A percentile compares a stretch with the other conserved stretches of the same genome.
phyloP scores from a whole-genome alignment of 2,113 vertebrate genomes.

The Oncorhynchus tshawytscha region DNA sequence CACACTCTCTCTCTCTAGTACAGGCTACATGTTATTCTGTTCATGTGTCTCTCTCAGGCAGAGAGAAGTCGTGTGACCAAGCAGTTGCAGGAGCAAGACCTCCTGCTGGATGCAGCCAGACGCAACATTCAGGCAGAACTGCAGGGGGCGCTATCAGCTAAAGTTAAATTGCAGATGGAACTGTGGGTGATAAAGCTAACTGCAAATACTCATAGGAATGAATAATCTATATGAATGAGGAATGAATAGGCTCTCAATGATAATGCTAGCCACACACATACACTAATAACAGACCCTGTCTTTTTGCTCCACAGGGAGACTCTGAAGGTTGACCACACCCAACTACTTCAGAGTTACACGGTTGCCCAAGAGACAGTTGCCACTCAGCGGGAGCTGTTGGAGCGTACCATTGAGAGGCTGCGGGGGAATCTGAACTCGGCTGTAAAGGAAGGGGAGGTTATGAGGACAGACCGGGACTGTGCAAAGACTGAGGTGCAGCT shows the following conservation, averaged over 20 bases:
- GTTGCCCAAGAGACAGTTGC: constrained; percentile 44
- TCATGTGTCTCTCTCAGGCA: constrained; percentile 49
- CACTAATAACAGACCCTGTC: not conserved
- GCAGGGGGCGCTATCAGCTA: constrained; percentile 61
- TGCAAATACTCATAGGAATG: not conserved
- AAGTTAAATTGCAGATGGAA: constrained; percentile 60
- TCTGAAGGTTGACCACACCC: constrained; percentile 55
- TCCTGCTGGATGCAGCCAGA: constrained; percentile 63
- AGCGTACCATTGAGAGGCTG: constrained; percentile 59
- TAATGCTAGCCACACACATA: not conserved
- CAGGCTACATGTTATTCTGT: not conserved
- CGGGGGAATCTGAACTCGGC: constrained; percentile 56
- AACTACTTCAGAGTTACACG: constrained; percentile 60
- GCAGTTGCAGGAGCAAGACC: constrained; percentile 70
- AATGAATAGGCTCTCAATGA: not conserved
- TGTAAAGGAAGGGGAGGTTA: constrained; percentile 47
- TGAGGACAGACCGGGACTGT: constrained; percentile 56
- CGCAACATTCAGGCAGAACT: constrained; percentile 62
- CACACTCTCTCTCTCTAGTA: not conserved
- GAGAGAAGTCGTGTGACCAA: constrained; percentile 61
- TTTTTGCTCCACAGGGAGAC: constrained; percentile 54
- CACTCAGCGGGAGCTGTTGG: constrained; percentile 63
- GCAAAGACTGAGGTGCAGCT: constrained; percentile 52
- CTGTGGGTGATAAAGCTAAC: constrained; percentile 63
- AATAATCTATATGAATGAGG: not conserved